Base-by-base conservation (phyloP, 2,888 invertebrate genomes). In the Gnatocerus cornutus region DNA sequence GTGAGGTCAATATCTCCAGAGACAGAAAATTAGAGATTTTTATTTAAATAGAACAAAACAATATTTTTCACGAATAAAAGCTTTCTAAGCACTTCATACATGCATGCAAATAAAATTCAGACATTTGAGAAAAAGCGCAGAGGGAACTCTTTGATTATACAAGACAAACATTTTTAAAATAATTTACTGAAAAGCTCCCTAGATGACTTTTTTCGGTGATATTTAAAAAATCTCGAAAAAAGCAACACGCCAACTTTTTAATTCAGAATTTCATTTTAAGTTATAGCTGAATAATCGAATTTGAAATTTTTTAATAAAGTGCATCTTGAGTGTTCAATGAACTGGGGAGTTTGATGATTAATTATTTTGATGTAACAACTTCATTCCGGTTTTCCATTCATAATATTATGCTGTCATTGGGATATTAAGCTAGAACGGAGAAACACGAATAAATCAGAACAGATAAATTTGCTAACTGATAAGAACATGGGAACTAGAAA, bases 231-330 rank as follows among this genome's bases (percentile, higher is more conserved):
- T 33, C 33, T 6, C 1, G 33, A 37, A 52, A 52, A 30, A 13
- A 52, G 29, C 13, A 33, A 30, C 29, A 30, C 10, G 16, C 29
- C 6, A 52, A 52, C 33, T 33, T 52, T 52, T 52, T 30, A 52
- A 39, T 39, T 55, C 39, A n/a, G 55, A 39, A 39, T 55, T 55
- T 55, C 55, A 55, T 55, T 55, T 39, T 39, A 16, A 39, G 9
- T 55, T 55, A 55, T 55, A 52, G 52, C 55, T 55, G 55, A 55
- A 55, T 55, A 55, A 55, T 55, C 16, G 55, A 55, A 55, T 55
- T 12, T 39, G 21, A 55, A 16, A 16, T 56, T 56, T 56, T 56
- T 56, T 56, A 43, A 56, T 56, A 43, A 56, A 56, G 12, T 56
- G 56, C 56, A 56, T 43, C 21, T 14, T 41, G 33, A 12, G 55